Evolutionary conservation across 1,140 invertebrate genomes (phyloP).

Genomic region (Cyrtorhinus lividipennis): DNA sequence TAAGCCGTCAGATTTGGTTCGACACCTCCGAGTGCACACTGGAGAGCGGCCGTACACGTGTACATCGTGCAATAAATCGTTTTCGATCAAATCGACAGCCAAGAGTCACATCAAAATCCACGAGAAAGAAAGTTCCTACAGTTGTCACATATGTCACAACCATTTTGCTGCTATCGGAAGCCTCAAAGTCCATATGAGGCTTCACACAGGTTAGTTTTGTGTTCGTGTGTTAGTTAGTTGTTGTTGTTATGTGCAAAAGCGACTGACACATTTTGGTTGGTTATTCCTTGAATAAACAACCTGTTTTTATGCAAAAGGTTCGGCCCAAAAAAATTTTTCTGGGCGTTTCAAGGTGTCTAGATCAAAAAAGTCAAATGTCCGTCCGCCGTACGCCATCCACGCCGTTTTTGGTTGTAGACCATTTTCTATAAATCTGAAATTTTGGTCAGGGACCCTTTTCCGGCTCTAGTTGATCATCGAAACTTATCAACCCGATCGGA

Average conservation of each 20-base stretch:
- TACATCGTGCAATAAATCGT: slow-evolving; percentile 44
- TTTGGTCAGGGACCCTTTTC: too few species aligned
- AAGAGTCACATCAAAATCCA: slow-evolving; percentile 44
- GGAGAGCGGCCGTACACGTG: slow-evolving; percentile 53
- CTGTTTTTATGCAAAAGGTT: too few species aligned
- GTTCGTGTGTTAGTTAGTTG: background rate
- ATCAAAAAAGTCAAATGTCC: too few species aligned
- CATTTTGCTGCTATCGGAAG: slow-evolving; percentile 44
- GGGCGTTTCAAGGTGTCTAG: too few species aligned
- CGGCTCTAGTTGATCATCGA: too few species aligned
- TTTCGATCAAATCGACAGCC: slow-evolving; percentile 51
- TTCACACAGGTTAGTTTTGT: slow-evolving; percentile 39
- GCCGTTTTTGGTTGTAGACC: too few species aligned
- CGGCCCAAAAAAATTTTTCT: too few species aligned
- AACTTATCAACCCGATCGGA: too few species aligned
- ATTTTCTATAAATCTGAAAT: too few species aligned
- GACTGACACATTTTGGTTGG: too few species aligned
- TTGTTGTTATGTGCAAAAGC: background rate
- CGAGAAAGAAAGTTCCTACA: slow-evolving; percentile 34
- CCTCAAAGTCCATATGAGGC: slow-evolving; percentile 54
- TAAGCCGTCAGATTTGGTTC: slow-evolving; percentile 37
- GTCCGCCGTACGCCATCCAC: too few species aligned
- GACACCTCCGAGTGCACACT: slow-evolving; percentile 44
- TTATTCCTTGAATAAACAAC: too few species aligned
- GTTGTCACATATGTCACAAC: slow-evolving; percentile 42